Evolutionary conservation across 2,797 vertebrate genomes (phyloP), one percentile per base, ranked within the genome.

Genomic region (Thaleichthys pacificus): DNA sequence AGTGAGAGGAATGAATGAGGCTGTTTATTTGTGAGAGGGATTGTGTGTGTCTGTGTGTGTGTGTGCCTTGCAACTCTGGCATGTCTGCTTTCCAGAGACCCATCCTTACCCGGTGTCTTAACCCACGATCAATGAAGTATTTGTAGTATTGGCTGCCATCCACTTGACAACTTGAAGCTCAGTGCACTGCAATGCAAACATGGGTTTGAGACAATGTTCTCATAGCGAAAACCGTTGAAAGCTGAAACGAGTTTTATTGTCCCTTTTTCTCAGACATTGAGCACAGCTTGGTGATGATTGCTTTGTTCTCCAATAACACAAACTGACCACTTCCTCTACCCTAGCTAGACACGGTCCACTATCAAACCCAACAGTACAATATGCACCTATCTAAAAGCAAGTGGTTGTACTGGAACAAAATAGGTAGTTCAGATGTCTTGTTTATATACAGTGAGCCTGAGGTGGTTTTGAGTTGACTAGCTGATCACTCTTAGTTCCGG

Each of bases 1-100:
- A 86, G 75, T 68, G 64, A 77, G 79, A 83, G 30, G 21, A 58
- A 66, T 66, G 68, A 54, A 79, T 81, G 72, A 82, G 77, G 51
- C 19, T 56, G 51, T 56, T 56, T 17, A 54, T 54, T 54, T 54
- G 15, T 19, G 17, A 17, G 77, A 63, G 57, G 77, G 47, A 63
- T 66, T 61, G 68, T 68, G 51, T 61, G 68, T 68, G 51, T 68
- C 26, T 47, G 26, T 70, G 67, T 62, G 15, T 35, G 26, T 24
- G 22, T 56, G 51, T n/a, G 51, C 51, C 9, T 12, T 24, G 2
- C 12, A 15, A 51, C 51, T 8, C 11, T 28, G 11, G 38, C 38
- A 42, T 6, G 42, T 68, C 56, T 6, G 22, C 28, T 26, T 42
- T 71, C 24, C 58, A 63, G 24, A 64, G 60, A 19, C 69, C 72